Base-by-base conservation (phyloP, 2,797 vertebrate species). In the Lutjanus argentimaculatus region DNA sequence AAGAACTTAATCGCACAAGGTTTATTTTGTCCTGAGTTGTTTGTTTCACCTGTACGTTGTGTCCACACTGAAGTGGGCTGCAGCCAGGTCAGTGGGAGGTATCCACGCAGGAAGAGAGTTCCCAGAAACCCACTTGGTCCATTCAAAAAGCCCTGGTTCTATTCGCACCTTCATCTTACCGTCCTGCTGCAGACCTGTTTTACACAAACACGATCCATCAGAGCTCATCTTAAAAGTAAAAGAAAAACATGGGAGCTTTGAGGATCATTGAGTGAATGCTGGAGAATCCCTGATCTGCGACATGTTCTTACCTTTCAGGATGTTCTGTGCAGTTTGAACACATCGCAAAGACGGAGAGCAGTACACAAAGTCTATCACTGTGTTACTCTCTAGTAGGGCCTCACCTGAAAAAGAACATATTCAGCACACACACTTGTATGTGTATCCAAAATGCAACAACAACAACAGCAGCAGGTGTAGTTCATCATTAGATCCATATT, bases 101-200 rank as follows among this genome's bases (percentile, higher is more conserved):
- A 98, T 97, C 98, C 98, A 99, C 0, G 96, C 95, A 0, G 98
- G 98, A 71, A 99, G 91, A 0, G 96, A 94, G 87, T 52, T 98
- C 66, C 98, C 98, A 4, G 97, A 95, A 25, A 99, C 97, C 98
- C 98, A 99, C 92, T 99, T 99, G 56, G 98, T 99, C 98, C 98
- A 99, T 78, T 99, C 98, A 52, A 99, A 99, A 22, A 99, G 93
- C 36, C 98, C 98, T 0, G 98, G 98, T 85, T 99, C 98, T 16
- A 99, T 91, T 2, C 97, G 95, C 51, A 99, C 95, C 91, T 97
- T 98, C 91, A 97, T 91, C 89, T 95, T 97, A 43, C 95, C 96
- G 4, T 98, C 98, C 92, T 98, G 97, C 79, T 99, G 98, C 93
- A 99, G 95, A 57, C 98, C 98, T 99, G 79, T 19, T 45, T 25